Percentiles rank a stretch among this genome's conserved stretches.
phyloP scores from a whole-genome alignment of 2,113 vertebrate genomes.

The Pelvicachromis taeniatus region DNA sequence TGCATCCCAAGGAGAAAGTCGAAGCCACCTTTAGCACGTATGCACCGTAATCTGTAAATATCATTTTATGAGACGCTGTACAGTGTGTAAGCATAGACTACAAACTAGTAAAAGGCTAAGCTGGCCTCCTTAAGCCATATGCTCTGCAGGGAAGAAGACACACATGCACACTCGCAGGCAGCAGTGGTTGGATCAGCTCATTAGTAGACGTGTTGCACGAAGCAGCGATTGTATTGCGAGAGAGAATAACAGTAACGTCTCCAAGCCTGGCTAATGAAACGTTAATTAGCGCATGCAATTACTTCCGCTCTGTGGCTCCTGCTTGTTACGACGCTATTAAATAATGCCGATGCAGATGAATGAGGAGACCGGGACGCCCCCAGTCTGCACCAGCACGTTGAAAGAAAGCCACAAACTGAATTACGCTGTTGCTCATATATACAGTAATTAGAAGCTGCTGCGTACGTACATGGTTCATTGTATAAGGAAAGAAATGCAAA shows the following conservation, averaged over 20 bases:
- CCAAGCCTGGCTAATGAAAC: conserved; percentile 34
- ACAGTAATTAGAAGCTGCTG: neutral
- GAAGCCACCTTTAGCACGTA: neutral
- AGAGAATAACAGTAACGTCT: conserved; percentile 8
- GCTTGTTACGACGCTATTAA: conserved; percentile 2
- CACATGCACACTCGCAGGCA: neutral
- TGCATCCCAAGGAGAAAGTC: neutral
- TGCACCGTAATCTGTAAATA: conserved; percentile 5
- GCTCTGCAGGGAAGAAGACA: conserved; percentile 30
- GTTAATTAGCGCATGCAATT: conserved; percentile 36
- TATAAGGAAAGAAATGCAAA: neutral
- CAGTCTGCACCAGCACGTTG: neutral
- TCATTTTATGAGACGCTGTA: conserved; percentile 27
- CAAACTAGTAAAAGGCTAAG: neutral
- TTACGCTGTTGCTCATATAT: neutral
- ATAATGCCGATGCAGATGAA: neutral
- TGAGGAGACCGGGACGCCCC: neutral
- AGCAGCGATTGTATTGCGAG: conserved; percentile 16
- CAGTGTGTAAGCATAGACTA: conserved; percentile 16
- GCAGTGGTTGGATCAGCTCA: conserved; percentile 18
- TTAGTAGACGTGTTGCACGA: conserved; percentile 4
- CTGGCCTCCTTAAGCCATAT: conserved; percentile 30
- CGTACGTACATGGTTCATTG: neutral
- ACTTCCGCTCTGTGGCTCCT: neutral
- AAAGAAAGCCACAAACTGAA: neutral